These are phyloP conservation scores for Hippocampus barbouri DNA, from an alignment of 2,113 vertebrate species.

Conservation along the genomic window DNA sequence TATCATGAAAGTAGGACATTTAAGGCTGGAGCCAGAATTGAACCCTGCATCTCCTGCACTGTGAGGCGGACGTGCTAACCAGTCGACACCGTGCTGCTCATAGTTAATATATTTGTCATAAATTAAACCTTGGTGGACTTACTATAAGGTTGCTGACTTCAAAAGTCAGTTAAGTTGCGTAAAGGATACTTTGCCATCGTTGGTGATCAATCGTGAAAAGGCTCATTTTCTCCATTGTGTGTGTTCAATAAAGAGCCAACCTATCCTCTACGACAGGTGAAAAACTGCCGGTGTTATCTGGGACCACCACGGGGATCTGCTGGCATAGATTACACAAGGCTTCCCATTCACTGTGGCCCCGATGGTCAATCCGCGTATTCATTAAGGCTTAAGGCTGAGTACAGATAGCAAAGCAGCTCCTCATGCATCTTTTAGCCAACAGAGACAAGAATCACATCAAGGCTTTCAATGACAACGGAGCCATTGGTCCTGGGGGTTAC, in stretches of 20 bases:
- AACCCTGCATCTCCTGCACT: too few relatives aligned
- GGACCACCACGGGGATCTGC: slow-evolving; percentile 27
- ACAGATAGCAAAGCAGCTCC: slow-evolving; percentile 50
- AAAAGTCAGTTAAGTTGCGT: too few relatives aligned
- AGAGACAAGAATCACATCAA: slow-evolving; percentile 37
- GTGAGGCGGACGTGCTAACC: too few relatives aligned
- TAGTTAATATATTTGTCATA: too few relatives aligned
- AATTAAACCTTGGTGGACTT: too few relatives aligned
- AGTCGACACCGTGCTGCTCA: too few relatives aligned
- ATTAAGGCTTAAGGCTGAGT: slow-evolving; percentile 42
- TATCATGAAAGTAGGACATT: too few relatives aligned
- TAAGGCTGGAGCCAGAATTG: too few relatives aligned
- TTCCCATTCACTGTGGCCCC: slow-evolving; percentile 16
- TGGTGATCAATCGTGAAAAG: background rate
- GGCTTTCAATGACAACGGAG: slow-evolving; percentile 38
- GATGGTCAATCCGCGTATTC: slow-evolving; percentile 45
- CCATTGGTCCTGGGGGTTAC: background rate
- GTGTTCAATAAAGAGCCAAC: background rate
- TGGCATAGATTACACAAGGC: slow-evolving; percentile 36
- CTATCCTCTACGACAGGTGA: background rate
- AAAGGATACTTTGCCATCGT: background rate
- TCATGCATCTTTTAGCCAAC: slow-evolving; percentile 41
- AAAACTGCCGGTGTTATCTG: slow-evolving; percentile 46
- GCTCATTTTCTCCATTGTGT: background rate
- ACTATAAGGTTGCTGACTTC: too few relatives aligned